Conservation (phyloP, 2,888 invertebrate species). For the Drepanosiphum platanoidis region DNA sequence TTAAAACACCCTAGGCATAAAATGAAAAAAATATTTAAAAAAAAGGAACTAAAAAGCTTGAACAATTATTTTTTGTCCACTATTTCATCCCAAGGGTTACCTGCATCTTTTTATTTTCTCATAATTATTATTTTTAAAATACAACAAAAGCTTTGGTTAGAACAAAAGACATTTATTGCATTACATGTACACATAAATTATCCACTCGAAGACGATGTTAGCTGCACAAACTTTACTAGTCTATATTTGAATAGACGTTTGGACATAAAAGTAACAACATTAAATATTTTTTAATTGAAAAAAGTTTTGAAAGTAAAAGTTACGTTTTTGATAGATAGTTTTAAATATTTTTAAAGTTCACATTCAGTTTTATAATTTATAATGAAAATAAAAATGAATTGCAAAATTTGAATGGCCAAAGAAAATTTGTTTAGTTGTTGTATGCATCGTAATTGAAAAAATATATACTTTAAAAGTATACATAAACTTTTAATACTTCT, state of each 20-base stretch:
- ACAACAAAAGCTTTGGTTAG: conserved; percentile 48
- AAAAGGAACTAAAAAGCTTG: conserved; percentile 30
- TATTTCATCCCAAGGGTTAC: conserved; percentile 44
- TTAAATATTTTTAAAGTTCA: background rate
- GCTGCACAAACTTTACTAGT: background rate
- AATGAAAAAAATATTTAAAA: conserved; percentile 21
- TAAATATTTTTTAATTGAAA: conserved; percentile 5
- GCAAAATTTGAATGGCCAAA: background rate
- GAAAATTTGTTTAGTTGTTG: background rate
- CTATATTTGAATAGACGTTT: background rate
- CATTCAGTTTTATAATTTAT: background rate
- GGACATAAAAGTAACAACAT: background rate
- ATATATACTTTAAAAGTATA: background rate
- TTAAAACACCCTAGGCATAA: conserved; percentile 47
- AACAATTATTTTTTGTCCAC: conserved; percentile 46
- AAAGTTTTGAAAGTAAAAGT: background rate
- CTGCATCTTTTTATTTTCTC: conserved; percentile 48
- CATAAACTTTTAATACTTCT: no score
- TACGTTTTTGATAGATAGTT: background rate
- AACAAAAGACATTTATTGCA: conserved; percentile 47
- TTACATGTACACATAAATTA: conserved; percentile 44
- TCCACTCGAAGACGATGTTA: conserved; percentile 21
- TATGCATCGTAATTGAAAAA: background rate
- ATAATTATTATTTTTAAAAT: conserved; percentile 53
- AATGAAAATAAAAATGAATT: background rate